These are phyloP conservation scores for Apogon talboti DNA, from an alignment of 2,797 vertebrate genomes.

Conservation along the genomic window DNA sequence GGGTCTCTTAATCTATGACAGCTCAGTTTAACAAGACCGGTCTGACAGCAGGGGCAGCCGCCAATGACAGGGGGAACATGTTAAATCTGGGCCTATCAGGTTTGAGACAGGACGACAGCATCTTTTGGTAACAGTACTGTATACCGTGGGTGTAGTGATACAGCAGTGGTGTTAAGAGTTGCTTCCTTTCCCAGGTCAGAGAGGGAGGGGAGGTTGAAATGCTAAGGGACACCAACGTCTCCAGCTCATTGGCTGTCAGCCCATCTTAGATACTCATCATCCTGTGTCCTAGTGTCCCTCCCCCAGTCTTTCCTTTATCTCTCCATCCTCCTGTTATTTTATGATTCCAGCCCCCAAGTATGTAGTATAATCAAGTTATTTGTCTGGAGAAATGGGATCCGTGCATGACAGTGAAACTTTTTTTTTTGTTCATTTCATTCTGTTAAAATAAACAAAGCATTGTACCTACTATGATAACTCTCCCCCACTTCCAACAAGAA, in stretches of 20 bases:
- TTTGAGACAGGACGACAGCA: constrained; percentile 35
- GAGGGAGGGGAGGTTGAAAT: constrained; percentile 47
- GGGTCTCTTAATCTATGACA: constrained; percentile 48
- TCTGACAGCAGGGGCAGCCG: constrained; percentile 44
- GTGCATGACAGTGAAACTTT: constrained; percentile 60
- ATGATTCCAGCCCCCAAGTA: constrained; percentile 67
- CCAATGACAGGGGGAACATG: constrained; percentile 44
- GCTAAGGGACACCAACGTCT: constrained; percentile 39
- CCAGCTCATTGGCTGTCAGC: constrained; percentile 57
- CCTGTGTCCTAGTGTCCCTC: constrained; percentile 39
- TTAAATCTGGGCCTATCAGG: constrained; percentile 48
- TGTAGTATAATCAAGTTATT: constrained; percentile 80
- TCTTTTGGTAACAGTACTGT: constrained; percentile 25
- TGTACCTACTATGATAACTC: constrained; percentile 28
- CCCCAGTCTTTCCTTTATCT: constrained; percentile 18
- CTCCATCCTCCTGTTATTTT: constrained; percentile 71
- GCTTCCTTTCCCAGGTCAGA: constrained; percentile 50
- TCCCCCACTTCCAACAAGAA: not conserved
- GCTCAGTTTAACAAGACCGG: constrained; percentile 53
- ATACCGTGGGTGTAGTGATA: constrained; percentile 44
- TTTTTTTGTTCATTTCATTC: constrained; percentile 73
- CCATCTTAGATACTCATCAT: constrained; percentile 47
- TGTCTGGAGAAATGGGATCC: constrained; percentile 77
- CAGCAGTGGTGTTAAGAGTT: constrained; percentile 39
- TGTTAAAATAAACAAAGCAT: constrained; percentile 70